Evolutionary conservation across 1,140 invertebrate species (phyloP).

Genomic region (Drosophila insularis): DNA sequence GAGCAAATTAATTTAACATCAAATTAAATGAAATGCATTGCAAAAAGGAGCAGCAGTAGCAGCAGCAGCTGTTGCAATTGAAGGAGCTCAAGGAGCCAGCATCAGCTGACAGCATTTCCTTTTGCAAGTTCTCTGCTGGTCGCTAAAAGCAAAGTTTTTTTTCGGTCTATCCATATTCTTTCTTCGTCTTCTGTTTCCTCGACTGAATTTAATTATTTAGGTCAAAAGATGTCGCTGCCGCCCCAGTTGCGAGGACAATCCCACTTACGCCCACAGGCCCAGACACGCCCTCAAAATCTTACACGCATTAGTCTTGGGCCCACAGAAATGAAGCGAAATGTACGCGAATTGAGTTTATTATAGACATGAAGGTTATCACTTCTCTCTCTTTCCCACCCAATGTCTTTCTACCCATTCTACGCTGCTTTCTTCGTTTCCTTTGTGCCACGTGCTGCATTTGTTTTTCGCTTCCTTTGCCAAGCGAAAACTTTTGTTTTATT

Average conservation of each 20-base stretch:
- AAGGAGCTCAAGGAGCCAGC: neutral
- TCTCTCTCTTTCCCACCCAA: neutral
- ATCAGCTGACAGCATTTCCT: constrained; percentile 30
- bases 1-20: constrained; percentile 76
- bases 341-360: constrained; percentile 64
- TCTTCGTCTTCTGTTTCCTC: constrained; percentile 17
- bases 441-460: constrained; percentile 39
- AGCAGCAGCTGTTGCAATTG: constrained; percentile 21
- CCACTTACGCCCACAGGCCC: constrained; percentile 38
- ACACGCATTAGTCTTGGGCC: constrained; percentile 20
- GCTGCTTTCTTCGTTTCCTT: neutral
- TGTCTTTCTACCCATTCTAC: no score
- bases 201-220: constrained; percentile 78
- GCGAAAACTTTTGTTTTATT: constrained; percentile 66
- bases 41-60: constrained; percentile 10
- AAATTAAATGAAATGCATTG: constrained; percentile 73
- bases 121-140: constrained; percentile 25
- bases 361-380: constrained; percentile 44
- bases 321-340: constrained; percentile 36
- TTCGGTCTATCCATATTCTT: neutral
- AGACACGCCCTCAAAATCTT: constrained; percentile 14
- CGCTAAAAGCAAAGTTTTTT: constrained; percentile 64
- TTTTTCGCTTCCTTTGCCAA: constrained; percentile 22
- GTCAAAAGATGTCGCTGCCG: constrained; percentile 60
- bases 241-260: constrained; percentile 72